These are phyloP conservation scores for Periparus ater DNA, from an alignment of 2,797 vertebrate genomes.

Conservation along the genomic window DNA sequence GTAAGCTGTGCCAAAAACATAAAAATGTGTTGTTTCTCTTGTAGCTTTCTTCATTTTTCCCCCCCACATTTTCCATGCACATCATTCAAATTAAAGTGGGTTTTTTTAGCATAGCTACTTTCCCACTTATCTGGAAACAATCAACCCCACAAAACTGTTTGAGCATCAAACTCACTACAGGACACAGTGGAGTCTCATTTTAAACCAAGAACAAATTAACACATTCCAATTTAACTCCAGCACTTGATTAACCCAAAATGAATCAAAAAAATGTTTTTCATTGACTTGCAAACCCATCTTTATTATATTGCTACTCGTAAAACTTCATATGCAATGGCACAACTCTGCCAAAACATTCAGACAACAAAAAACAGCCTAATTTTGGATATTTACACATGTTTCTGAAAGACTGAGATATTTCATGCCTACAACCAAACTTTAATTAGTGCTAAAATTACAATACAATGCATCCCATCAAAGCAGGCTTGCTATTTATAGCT, in stretches of 20 bases:
- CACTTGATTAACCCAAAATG: conserved; percentile 44
- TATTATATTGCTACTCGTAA: conserved; percentile 36
- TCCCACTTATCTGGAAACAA: conserved; percentile 40
- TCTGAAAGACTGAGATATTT: conserved; percentile 34
- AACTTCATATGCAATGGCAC: conserved; percentile 39
- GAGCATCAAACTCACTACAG: background rate
- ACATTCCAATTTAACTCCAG: background rate
- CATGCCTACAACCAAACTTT: conserved; percentile 35
- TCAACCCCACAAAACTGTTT: conserved; percentile 31
- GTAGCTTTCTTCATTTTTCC: background rate
- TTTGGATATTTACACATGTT: conserved; percentile 49
- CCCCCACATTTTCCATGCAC: background rate
- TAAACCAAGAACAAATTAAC: conserved; percentile 32
- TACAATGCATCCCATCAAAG: conserved; percentile 12
- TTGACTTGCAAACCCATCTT: conserved; percentile 38
- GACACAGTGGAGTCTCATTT: background rate
- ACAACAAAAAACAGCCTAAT: conserved; percentile 26
- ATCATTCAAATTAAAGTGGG: background rate
- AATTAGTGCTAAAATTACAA: conserved; percentile 50
- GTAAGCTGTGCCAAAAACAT: conserved; percentile 8
- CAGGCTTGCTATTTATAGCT: background rate
- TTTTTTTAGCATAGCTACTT: conserved; percentile 1
- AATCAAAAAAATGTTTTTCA: conserved; percentile 37
- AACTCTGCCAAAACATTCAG: conserved; percentile 32
- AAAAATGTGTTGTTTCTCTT: background rate